Conservation (phyloP, 2,888 invertebrate species). For the Drosophila percnosoma region DNA sequence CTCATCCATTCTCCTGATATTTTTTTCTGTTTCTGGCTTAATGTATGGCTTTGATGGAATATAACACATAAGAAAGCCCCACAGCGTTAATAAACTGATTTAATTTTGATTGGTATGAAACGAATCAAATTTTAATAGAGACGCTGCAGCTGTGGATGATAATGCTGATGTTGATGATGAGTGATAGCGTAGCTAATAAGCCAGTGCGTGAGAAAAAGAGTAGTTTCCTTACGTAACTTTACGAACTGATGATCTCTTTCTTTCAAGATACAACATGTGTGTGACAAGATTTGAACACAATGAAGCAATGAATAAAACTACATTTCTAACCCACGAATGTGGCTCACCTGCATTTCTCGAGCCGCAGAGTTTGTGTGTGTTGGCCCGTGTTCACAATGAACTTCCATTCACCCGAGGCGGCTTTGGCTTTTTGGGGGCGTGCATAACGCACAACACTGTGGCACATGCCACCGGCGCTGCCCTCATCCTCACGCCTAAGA, state of each 20-base stretch:
- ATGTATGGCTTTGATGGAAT: background rate
- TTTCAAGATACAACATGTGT: background rate
- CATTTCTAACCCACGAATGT: background rate
- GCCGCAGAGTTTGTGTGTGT: conserved; percentile 92
- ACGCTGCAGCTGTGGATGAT: background rate
- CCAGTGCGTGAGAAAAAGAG: conserved; percentile 16
- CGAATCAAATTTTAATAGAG: background rate
- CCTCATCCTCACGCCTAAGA: conserved; percentile 88
- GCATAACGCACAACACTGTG: conserved; percentile 92
- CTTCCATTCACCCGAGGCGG: conserved; percentile 93
- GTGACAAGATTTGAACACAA: background rate
- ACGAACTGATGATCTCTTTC: conserved; percentile 2
- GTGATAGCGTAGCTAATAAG: conserved; percentile 19
- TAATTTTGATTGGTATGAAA: background rate
- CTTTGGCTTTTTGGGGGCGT: conserved; percentile 91
- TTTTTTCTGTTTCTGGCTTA: background rate
- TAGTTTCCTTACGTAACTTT: conserved; percentile 5
- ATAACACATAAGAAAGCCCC: background rate
- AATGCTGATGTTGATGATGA: background rate
- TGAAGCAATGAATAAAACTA: background rate
- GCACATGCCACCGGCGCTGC: conserved; percentile 90
- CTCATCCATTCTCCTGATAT: background rate
- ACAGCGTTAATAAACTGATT: background rate
- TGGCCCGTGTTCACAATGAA: conserved; percentile 94
- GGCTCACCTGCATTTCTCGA: conserved; percentile 91